These are phyloP conservation scores for Nannospalax galili DNA, from an alignment of 2,113 vertebrate species.

Conservation along the genomic window DNA sequence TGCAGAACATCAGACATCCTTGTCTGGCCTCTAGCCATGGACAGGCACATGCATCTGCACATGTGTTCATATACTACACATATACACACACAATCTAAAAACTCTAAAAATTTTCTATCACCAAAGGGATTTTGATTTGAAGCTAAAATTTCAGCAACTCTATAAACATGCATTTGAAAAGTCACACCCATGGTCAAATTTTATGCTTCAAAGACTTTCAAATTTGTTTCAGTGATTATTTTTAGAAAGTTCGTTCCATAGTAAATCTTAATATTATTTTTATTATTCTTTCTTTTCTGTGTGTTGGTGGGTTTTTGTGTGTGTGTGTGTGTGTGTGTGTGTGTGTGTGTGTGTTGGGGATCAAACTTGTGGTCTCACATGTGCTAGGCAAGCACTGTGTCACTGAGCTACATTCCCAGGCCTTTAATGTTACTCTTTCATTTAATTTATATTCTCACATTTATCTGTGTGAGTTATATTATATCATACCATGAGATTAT, in stretches of 20 bases:
- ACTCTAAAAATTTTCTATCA: neutral
- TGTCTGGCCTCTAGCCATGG: neutral
- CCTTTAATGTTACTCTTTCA: neutral
- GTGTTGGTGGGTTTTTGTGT: neutral
- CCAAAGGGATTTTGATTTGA: neutral
- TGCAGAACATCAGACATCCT: neutral
- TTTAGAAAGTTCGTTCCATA: slow-evolving; percentile 19
- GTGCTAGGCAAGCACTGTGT: neutral
- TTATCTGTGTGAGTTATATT: slow-evolving; percentile 21
- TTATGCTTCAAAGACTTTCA: neutral
- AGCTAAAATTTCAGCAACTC: slow-evolving; percentile 16
- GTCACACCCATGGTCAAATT: neutral
- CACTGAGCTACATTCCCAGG: neutral
- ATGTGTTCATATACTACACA: neutral
- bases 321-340: neutral
- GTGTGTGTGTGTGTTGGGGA: neutral
- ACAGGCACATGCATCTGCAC: neutral
- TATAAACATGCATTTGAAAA: neutral
- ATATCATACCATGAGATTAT: neutral
- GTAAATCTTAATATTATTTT: slow-evolving; percentile 9
- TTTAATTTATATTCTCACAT: slow-evolving; percentile 1
- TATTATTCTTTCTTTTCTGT: neutral
- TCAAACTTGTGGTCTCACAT: neutral
- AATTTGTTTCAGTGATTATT: neutral
- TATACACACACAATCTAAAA: neutral